phyloP scores from a whole-genome alignment of 2,797 vertebrate genomes.

The Amazonetta brasiliensis region DNA sequence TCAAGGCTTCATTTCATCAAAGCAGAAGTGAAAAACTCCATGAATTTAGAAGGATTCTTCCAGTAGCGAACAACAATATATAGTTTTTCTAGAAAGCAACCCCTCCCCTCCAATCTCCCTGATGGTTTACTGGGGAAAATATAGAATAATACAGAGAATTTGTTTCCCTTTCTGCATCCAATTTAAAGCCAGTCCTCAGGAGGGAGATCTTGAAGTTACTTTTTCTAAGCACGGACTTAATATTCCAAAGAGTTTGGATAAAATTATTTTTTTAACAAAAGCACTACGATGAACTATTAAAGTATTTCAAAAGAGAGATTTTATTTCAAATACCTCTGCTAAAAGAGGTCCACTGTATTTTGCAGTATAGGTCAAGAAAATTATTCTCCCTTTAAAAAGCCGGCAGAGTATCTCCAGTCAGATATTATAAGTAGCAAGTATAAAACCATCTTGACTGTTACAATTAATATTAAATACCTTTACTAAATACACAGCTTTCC shows the following conservation, averaged over 20 bases:
- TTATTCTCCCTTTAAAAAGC: not conserved
- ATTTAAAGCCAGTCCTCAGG: slow-evolving; percentile 38
- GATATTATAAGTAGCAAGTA: not conserved
- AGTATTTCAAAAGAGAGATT: not conserved
- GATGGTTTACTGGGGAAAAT: slow-evolving; percentile 6
- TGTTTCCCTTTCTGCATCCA: not conserved
- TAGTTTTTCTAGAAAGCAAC: not conserved
- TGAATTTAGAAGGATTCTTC: not conserved
- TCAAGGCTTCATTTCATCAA: not conserved
- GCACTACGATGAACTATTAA: not conserved
- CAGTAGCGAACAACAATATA: not conserved
- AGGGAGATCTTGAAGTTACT: slow-evolving; percentile 6
- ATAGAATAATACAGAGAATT: not conserved
- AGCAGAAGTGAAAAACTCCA: not conserved
- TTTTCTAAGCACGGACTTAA: slow-evolving; percentile 55
- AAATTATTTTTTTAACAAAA: slow-evolving; percentile 37
- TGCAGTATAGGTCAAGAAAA: not conserved
- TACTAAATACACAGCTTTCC: not conserved
- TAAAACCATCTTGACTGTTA: not conserved
- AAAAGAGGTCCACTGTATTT: not conserved
- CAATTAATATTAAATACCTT: slow-evolving; percentile 1
- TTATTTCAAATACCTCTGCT: not conserved
- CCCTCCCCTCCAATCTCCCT: not conserved
- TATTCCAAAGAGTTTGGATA: slow-evolving; percentile 39
- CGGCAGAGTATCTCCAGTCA: not conserved